Conservation (phyloP, 1,140 invertebrate genomes). For the Probaryconus sp. region DNA sequence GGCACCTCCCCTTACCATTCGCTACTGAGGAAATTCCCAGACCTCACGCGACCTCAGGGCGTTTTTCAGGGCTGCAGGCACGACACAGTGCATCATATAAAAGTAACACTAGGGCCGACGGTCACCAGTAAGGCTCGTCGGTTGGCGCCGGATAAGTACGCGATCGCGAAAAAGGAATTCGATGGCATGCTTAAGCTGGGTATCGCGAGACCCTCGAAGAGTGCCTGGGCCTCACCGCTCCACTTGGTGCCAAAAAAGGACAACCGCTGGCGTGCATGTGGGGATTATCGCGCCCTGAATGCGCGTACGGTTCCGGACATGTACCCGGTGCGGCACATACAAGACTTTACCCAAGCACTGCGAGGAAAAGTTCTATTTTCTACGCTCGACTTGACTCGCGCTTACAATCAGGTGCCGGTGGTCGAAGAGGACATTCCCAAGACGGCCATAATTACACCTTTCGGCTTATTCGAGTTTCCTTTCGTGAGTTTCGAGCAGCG, state of each 20-base stretch:
- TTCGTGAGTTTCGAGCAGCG: no score
- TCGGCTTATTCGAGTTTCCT: no score
- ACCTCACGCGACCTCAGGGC: no score
- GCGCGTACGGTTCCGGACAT: constrained; percentile 67
- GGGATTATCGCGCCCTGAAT: constrained; percentile 67
- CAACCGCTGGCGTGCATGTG: constrained; percentile 50
- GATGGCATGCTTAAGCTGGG: neutral
- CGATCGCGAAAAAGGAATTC: neutral
- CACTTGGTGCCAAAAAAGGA: constrained; percentile 64
- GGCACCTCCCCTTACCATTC: no score
- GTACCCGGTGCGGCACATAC: constrained; percentile 63
- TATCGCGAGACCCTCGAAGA: no score
- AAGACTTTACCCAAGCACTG: constrained; percentile 68
- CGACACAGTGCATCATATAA: neutral
- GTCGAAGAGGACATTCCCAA: constrained; percentile 63
- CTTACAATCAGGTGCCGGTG: constrained; percentile 77
- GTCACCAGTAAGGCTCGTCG: neutral
- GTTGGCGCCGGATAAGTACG: neutral
- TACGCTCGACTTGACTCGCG: constrained; percentile 73
- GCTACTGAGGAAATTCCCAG: no score
- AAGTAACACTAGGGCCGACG: neutral
- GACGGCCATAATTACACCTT: constrained; percentile 69
- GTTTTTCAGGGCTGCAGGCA: no score
- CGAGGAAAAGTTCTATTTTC: constrained; percentile 44
- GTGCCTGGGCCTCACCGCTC: constrained; percentile 7